Evolutionary conservation across 2,113 vertebrate genomes (phyloP), one percentile per base, ranked within the genome.

Genomic region (Apteryx owenii): DNA sequence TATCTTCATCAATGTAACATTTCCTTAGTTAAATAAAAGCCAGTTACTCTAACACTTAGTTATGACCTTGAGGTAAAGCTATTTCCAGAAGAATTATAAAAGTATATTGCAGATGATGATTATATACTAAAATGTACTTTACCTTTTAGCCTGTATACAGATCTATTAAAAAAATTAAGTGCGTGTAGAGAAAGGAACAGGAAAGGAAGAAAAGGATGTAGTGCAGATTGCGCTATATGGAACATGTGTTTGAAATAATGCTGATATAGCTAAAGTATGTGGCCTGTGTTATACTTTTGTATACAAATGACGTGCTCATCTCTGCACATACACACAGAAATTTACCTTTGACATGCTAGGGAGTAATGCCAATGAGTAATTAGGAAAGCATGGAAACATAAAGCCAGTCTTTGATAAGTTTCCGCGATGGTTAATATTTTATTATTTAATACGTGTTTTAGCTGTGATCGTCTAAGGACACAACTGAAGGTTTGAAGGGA

Each of bases 191-290:
- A 65, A 94, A 86, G 90, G 77, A 66, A 86, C 61, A 33, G 88
- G 88, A 48, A 92, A 86, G 93, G 95, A 93, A 93, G 93, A 92
- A 94, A 94, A 95, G 92, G 92, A 68, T 95, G 70, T 89, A 93
- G 87, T 64, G 75, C 65, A 92, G 94, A 97, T 96, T 86, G 87
- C 8, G 9, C 42, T 86, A 66, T 88, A 38, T 51, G 64, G 85
- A 95, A 46, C 82, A 89, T 38, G 44, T 95, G 88, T 85, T 93
- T 51, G 81, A 93, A 94, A 90, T 96, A 72, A 83, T 70, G 81
- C 88, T 86, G 89, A 80, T 96, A 73, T 4, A 66, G 53, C 72
- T 79, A 79, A 92, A 90, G 38, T 62, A 72, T 75, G 77, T 70
- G 85, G 80, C 46, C 73, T 79, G 38, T 50, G 42, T 54, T 89